These are phyloP conservation scores for Heliconius himera DNA, from an alignment of 1,140 invertebrate genomes.

Conservation along the genomic window DNA sequence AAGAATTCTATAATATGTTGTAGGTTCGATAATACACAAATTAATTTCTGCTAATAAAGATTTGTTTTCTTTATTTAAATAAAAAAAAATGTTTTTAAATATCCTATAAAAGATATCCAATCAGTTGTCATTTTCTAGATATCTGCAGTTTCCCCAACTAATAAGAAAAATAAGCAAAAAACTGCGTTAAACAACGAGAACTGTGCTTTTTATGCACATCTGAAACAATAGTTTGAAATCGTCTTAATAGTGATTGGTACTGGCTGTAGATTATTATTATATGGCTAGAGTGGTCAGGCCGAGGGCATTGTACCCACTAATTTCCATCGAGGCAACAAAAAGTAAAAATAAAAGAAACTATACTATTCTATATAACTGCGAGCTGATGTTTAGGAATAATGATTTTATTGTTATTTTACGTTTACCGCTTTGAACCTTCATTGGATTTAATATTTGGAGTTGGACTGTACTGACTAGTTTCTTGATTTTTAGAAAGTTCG, in stretches of 20 bases:
- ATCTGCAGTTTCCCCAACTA: too few species aligned
- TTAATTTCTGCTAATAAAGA: too few species aligned
- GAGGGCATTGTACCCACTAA: constrained; percentile 40
- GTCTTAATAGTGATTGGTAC: background rate
- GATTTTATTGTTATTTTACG: constrained; percentile 15
- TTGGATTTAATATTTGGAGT: background rate
- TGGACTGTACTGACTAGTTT: background rate
- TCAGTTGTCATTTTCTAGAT: too few species aligned
- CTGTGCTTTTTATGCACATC: background rate
- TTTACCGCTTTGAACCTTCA: background rate
- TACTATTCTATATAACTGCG: too few species aligned
- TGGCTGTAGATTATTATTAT: constrained; percentile 33
- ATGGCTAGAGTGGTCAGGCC: constrained; percentile 39
- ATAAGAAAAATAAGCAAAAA: too few species aligned
- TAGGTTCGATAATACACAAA: too few species aligned
- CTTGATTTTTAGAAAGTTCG: background rate
- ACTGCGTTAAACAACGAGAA: background rate
- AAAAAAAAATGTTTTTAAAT: too few species aligned
- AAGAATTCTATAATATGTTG: too few species aligned
- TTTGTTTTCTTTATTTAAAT: too few species aligned
- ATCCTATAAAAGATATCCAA: too few species aligned
- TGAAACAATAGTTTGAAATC: background rate
- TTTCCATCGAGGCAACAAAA: constrained; percentile 33
- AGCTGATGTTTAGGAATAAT: background rate
- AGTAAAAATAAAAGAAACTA: constrained; percentile 1